Evolutionary conservation across 2,797 vertebrate species (phyloP), one percentile per base, ranked within the genome.

Genomic region (Macropus fuliginosus): DNA sequence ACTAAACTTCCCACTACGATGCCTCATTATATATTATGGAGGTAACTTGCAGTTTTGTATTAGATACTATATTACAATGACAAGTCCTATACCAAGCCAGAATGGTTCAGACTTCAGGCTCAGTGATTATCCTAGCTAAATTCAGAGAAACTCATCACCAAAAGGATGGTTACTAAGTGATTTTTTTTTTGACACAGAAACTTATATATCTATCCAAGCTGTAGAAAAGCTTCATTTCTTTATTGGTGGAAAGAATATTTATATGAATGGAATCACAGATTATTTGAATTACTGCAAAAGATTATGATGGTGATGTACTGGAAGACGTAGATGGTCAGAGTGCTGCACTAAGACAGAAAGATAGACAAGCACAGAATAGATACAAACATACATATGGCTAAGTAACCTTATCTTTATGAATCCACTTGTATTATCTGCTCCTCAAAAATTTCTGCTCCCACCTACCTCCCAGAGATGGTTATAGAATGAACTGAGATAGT

Each of bases 351-450:
- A 81, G 34, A 94, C 3, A 94, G 16, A 92, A 94, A 81, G 40
- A 94, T 2, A 95, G n/a, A 91, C 94, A 34, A 89, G n/a, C 55
- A 96, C 1, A 66, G 46, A 87, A 92, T 13, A 93, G 14, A 97
- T 13, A 91, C 54, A 93, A 91, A 56, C 16, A 94, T 24, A 66
- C 91, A 91, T 94, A 0, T 92, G 56, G 95, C 62, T 34, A 90
- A 27, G 28, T 87, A 55, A 92, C 52, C 92, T 95, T 95, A 95
- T 18, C 16, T 94, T 96, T 96, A 90, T 94, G 56, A 54, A 92
- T 95, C 90, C 14, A 91, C 54, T 91, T 10, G 14, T n/a, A n/a
- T 34, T 81, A 91, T 54, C 29, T 93, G 13, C 62, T 10, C 34
- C 12, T 14, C 14, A 92, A 74, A 93, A 93, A 91, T 34, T 34